phyloP scores from a whole-genome alignment of 1,140 invertebrate species.

The Apis florea region DNA sequence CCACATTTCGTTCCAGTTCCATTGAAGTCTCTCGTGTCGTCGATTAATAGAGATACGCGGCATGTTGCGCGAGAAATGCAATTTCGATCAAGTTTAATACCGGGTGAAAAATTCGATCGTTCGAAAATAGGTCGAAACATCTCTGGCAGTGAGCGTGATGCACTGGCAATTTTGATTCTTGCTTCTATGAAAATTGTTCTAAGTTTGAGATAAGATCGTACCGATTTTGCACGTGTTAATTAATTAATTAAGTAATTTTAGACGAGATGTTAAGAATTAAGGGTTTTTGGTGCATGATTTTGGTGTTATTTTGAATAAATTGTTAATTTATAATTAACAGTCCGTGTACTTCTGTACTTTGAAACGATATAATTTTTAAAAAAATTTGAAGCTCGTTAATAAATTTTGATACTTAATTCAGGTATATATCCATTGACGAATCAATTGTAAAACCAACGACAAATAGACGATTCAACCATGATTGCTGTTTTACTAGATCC shows the following conservation, averaged over 20 bases:
- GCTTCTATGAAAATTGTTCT: background rate
- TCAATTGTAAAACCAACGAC: constrained; percentile 21
- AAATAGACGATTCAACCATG: constrained; percentile 29
- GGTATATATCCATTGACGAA: background rate
- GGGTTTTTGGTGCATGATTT: background rate
- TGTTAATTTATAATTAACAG: no score
- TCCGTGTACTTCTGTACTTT: no score
- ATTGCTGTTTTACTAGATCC: constrained; percentile 34
- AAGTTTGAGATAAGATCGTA: no score
- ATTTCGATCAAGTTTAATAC: background rate
- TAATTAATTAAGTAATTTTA: no score
- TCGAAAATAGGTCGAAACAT: background rate
- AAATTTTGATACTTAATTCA: background rate
- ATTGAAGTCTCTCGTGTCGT: constrained; percentile 30
- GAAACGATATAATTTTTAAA: no score
- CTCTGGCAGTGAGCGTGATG: no score
- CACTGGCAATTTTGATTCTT: background rate
- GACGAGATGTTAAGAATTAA: background rate
- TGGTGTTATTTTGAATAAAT: no score
- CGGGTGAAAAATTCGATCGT: background rate
- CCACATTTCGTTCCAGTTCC: background rate
- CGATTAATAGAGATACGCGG: constrained; percentile 31
- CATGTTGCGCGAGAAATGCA: background rate
- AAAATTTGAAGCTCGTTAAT: background rate
- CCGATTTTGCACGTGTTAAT: no score